Conservation (phyloP, 2,797 vertebrate species). For the Anableps anableps region DNA sequence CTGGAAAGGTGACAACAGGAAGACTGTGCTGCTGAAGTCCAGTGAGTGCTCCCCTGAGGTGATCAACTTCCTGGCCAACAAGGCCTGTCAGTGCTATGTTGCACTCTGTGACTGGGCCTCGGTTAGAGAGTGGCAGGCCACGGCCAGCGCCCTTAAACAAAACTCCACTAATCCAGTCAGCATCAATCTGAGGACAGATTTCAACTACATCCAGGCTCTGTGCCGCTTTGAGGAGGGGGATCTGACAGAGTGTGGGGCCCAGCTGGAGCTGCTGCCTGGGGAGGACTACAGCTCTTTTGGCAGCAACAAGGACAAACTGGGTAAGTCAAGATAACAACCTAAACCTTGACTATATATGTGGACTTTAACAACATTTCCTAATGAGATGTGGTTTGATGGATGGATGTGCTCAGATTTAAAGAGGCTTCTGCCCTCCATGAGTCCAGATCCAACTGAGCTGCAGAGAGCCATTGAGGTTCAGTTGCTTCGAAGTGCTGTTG, state of each 20-base stretch:
- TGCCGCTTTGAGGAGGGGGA: slow-evolving; percentile 93
- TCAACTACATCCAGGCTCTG: slow-evolving; percentile 96
- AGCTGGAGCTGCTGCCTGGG: slow-evolving; percentile 94
- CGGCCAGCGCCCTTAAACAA: slow-evolving; percentile 89
- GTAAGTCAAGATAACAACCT: slow-evolving; percentile 69
- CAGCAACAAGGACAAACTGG: slow-evolving; percentile 92
- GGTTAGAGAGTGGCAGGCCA: slow-evolving; percentile 95
- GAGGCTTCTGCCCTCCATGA: slow-evolving; percentile 92
- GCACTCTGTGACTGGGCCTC: slow-evolving; percentile 94
- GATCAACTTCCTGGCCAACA: slow-evolving; percentile 94
- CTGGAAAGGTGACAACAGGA: slow-evolving; percentile 87
- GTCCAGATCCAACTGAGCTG: slow-evolving; percentile 95
- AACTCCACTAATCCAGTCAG: slow-evolving; percentile 82
- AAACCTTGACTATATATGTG: background rate
- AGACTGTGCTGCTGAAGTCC: slow-evolving; percentile 92
- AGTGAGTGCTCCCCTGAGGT: slow-evolving; percentile 93
- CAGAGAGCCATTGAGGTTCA: slow-evolving; percentile 98
- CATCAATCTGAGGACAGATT: slow-evolving; percentile 91
- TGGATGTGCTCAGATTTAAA: slow-evolving; percentile 86
- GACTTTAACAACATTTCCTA: background rate
- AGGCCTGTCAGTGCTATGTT: slow-evolving; percentile 94
- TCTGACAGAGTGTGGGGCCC: slow-evolving; percentile 88
- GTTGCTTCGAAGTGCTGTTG: slow-evolving; percentile 91
- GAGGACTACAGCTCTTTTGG: slow-evolving; percentile 92
- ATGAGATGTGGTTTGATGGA: background rate